Evolutionary conservation across 2,113 vertebrate species (phyloP), one percentile per base, ranked within the genome.

Genomic region (Entelurus aequoreus): DNA sequence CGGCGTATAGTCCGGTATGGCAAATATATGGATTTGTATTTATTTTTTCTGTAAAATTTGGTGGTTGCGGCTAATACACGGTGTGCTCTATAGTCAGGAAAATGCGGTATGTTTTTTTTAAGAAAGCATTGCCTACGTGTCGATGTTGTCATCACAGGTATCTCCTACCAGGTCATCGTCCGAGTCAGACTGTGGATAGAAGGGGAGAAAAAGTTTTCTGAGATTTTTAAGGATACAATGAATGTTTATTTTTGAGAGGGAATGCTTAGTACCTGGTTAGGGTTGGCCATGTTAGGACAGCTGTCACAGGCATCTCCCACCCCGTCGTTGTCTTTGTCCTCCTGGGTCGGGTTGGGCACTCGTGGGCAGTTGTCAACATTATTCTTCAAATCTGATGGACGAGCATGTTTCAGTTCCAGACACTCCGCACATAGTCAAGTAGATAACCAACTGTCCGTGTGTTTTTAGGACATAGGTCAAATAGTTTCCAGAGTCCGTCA

Each of bases 261-360:
- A 40, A 16, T 54, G 37, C 60, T 67, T 36, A 12, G 11, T 62
- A 99, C 97, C 95, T 99, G 97, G 78, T 94, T 98, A 38, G 96
- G 94, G 80, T 99, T 98, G 80, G 87, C 86, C 79, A 95, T 59
- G 38, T 94, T 91, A 14, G 94, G 96, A 68, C 97, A 99, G 74
- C 94, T 98, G 81, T 99, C 97, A 82, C 97, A 99, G 44, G 85
- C 92, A 38, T 99, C 95, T 60, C 97, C 97, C 14, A 99, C 96
- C 3, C 94, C 94, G 0, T 99, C 97, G 4, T 80, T 88, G 78
- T 99, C 97, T 74, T 16, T 83, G 75, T 99, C 97, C 35, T 61
- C 76, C 75, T 99, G 97, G 76, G 94, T 90, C 59, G 47, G 66
- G 59, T 99, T 99, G 36, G 94, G 86, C 53, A 95, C 87, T 63